phyloP scores from a whole-genome alignment of 2,888 invertebrate genomes.

The Eristalis tenax region DNA sequence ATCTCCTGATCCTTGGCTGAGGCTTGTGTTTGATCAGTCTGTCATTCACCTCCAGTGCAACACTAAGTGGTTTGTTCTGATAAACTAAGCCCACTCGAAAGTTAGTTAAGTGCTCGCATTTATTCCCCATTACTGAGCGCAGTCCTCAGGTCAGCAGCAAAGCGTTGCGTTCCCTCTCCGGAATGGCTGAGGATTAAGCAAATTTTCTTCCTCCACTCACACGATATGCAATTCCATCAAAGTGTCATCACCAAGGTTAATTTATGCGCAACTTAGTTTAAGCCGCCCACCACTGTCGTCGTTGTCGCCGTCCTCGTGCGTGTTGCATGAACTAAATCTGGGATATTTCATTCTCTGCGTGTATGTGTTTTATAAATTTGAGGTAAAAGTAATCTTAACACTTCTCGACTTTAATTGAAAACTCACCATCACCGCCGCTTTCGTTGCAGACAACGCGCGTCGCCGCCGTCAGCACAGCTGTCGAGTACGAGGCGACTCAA shows the following conservation, averaged over 20 bases:
- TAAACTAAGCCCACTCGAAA: background rate
- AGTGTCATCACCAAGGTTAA: conserved; percentile 54
- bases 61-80: background rate
- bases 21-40: background rate
- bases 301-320: conserved; percentile 6
- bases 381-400: conserved; percentile 45
- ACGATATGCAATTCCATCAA: conserved; percentile 7
- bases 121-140: background rate
- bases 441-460: background rate
- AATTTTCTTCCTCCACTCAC: background rate
- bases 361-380: conserved; percentile 3
- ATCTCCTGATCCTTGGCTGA: too few species aligned
- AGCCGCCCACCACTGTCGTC: background rate
- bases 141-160: background rate
- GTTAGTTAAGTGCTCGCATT: background rate
- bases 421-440: background rate
- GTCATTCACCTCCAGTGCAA: background rate
- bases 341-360: background rate
- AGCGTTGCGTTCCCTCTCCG: background rate
- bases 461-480: background rate
- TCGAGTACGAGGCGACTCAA: conserved; percentile 20
- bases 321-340: conserved; percentile 34
- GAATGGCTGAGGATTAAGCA: background rate
- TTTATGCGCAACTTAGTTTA: conserved; percentile 47
- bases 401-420: conserved; percentile 47